Evolutionary conservation across 2,888 invertebrate species (phyloP), one percentile per base, ranked within the genome.

Genomic region (Pogonocherus hispidulus): DNA sequence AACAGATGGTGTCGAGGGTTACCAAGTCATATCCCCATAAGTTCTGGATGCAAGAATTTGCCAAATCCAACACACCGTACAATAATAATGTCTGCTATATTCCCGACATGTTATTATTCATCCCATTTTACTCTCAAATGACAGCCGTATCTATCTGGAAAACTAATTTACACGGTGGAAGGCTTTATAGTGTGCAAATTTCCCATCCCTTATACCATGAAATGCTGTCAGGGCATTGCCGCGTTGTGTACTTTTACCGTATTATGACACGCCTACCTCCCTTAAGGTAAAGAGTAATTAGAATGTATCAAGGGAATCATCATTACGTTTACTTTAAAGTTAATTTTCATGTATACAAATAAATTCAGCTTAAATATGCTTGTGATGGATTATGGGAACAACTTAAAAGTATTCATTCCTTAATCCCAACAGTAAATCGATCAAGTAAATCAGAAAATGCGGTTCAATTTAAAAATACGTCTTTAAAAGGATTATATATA

Each of bases 121-220:
- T 70, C 68, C 23, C 66, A 66, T 72, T 72, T 67, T 63, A 68
- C 68, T 72, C 63, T 16, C 66, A 66, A 72, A 72, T 66, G 62
- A 62, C 63, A 62, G 64, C 41, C 66, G 56, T 68, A 65, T 70
- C 62, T 56, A 51, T 59, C 47, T 19, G 35, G 59, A 59, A 47
- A 59, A 59, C 59, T 59, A 59, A 59, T 59, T 59, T 59, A 59
- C 59, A 59, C 32, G 47, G 47, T 59, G 32, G 59, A 47, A 18
- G 20, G 59, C 32, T 47, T 59, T 59, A 47, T 47, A 32, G 47
- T 47, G 47, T 59, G 59, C 59, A 59, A 59, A 59, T 59, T 47
- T 47, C 32, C 46, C 35, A 59, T 59, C 47, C 59, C 27, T 27
- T 22, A 20, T 20, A 20, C 41, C 27, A 27, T 19, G 27, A 52